Evolutionary conservation across 30 jellyfish, hydroid and myxozoan genomes (phyloP), one percentile per base, ranked within the genome.

Genomic region (Aurelia sp.): DNA sequence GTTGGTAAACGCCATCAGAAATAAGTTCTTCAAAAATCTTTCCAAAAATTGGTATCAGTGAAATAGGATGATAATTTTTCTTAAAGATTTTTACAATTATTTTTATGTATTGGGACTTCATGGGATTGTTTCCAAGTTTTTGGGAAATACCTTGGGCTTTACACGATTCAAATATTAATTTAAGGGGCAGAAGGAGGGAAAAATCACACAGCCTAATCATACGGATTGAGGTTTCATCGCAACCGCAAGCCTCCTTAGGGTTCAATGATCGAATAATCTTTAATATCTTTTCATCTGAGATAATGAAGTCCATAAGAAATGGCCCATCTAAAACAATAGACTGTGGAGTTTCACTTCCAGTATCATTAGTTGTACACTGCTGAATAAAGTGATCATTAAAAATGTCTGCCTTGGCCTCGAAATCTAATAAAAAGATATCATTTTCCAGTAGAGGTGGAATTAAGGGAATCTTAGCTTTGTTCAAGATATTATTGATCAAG

Each of bases 11-110:
- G 40, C 76, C 20, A 62, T 84, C 87, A 74, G 44, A 84, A 7
- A 69, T 84, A 9, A 57, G 35, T 60, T 84, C 71, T 60, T 71
- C 93, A 7, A 70, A 62, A 13, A 84, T 72, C 55, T 68, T 84
- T 13, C 93, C 78, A 57, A 84, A 84, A 33, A 84, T 69, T 35
- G 47, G 47, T 2, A 35, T 4, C 5, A 35, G 5, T 35, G 47
- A 35, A 35, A 35, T 35, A 5, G 47, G 47, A 35, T 5, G 47
- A 35, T 35, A 35, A 35, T 35, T 35, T 35, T 5, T 4, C 47
- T 35, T 35, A 35, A 5, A 35, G n/a, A 35, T 35, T 35, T 35
- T 35, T 35, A 35, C 47, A 35, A 35, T 35, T 0, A 35, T 35
- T 35, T 35, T 35, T 5, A 35, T 35, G 47, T 35, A 35, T 35